Conservation (phyloP, 2,888 invertebrate genomes). For the Bellardia bayeri region DNA sequence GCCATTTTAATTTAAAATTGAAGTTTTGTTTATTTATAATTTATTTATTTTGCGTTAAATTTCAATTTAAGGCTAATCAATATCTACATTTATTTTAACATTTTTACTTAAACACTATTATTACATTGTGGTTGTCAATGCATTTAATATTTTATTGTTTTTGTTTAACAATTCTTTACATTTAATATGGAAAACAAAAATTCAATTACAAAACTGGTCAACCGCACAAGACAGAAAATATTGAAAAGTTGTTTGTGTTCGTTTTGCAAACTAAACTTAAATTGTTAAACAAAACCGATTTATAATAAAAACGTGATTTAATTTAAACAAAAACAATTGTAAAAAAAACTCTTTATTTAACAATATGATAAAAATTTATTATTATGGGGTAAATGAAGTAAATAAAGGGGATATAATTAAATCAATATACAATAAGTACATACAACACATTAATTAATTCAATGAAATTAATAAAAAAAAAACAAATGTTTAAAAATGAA, state of each 20-base stretch:
- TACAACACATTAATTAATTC: slow-evolving; percentile 1
- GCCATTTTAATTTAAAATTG: neutral
- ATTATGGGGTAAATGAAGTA: neutral
- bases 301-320: neutral
- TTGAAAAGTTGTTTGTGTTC: no score
- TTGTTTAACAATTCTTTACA: neutral
- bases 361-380: neutral
- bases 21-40: neutral
- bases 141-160: neutral
- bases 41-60: neutral
- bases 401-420: slow-evolving; percentile 13
- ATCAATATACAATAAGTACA: neutral
- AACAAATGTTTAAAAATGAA: neutral
- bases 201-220: slow-evolving; percentile 22
- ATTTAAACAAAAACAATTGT: neutral
- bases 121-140: neutral
- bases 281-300: neutral
- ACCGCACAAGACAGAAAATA: neutral
- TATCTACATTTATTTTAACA: neutral
- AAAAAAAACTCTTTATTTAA: neutral
- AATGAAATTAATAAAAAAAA: neutral
- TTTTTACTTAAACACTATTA: neutral
- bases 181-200: neutral
- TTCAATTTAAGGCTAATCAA: slow-evolving; percentile 6
- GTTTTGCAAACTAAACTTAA: neutral